Base-by-base conservation (phyloP, 2,888 invertebrate species). In the Drosophila koepferae region DNA sequence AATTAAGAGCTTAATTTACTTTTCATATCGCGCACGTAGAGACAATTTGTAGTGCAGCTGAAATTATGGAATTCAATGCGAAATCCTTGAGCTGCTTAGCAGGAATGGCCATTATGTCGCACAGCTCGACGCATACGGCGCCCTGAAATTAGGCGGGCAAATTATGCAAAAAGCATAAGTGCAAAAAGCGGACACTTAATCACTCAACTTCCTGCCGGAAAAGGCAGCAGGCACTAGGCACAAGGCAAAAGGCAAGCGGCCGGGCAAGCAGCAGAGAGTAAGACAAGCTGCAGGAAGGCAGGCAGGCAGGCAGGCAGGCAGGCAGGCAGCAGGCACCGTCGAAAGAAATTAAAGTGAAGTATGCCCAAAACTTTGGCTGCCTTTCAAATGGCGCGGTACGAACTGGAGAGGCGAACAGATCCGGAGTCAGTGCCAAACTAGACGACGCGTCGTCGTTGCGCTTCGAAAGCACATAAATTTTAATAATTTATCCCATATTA, bases 401-500 rank as follows among this genome's bases (percentile, higher is more conserved):
- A 43, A 28, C 38, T 31, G 34, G n/a, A 31, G 59, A 31, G 28
- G n/a, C 49, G n/a, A 31, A 3, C 46, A 60, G 40, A 55, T 53
- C 54, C 62, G 65, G 43, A 55, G 46, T 10, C 31, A 23, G 63
- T 44, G 53, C 58, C 34, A 72, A 63, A 64, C 54, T 71, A 56
- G 74, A 68, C 41, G 61, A 40, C 23, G 65, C 70, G 71, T 68
- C 66, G 63, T 62, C 63, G 71, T 60, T 70, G 36, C 64, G 64
- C 68, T 91, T 89, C 84, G 83, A 81, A 84, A 86, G 92, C 89
- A 89, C 92, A 91, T 92, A 91, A 92, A 91, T 91, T 91, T 88
- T 91, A 91, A 92, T 92, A 92, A 91, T 91, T 91, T 91, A 91
- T 92, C 86, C 91, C 91, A 92, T 90, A 91, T 91, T 91, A 91